phyloP scores from a whole-genome alignment of 92 coral and sea anemone genomes.

The Metridium senile region DNA sequence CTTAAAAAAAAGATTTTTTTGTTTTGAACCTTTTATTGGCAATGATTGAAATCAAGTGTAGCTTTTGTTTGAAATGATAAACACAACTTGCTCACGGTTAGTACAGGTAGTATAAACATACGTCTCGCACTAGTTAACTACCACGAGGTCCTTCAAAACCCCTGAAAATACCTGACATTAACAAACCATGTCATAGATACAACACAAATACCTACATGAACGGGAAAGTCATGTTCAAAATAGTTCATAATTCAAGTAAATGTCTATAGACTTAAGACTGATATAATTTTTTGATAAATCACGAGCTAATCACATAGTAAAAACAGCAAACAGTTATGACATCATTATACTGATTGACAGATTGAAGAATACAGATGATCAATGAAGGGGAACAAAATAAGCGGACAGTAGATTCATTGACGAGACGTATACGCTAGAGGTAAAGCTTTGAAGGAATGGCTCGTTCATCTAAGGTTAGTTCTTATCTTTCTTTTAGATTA shows the following conservation, averaged over 20 bases:
- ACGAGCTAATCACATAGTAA: no score
- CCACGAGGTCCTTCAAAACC: neutral
- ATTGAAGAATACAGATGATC: conserved; percentile 7
- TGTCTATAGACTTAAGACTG: neutral
- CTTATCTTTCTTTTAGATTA: no score
- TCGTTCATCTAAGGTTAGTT: no score
- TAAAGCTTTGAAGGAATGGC: no score
- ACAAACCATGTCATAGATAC: no score
- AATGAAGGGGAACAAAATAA: neutral
- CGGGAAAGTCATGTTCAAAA: no score
- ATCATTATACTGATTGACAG: conserved; percentile 11
- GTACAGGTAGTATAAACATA: neutral
- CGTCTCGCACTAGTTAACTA: neutral
- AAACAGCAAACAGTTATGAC: conserved; percentile 4
- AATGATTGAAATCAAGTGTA: neutral
- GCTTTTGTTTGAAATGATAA: conserved; percentile 1
- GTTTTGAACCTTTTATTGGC: neutral
- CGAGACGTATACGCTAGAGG: neutral
- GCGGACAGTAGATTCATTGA: neutral
- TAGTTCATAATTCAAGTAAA: no score
- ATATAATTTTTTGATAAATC: neutral
- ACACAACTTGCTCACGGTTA: neutral
- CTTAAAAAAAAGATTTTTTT: neutral
- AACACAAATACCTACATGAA: neutral
- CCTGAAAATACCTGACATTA: no score